A percentile compares a stretch with the other conserved stretches of the same genome.
phyloP scores from a whole-genome alignment of 2,113 vertebrate species.

The Accipiter virgatus region DNA sequence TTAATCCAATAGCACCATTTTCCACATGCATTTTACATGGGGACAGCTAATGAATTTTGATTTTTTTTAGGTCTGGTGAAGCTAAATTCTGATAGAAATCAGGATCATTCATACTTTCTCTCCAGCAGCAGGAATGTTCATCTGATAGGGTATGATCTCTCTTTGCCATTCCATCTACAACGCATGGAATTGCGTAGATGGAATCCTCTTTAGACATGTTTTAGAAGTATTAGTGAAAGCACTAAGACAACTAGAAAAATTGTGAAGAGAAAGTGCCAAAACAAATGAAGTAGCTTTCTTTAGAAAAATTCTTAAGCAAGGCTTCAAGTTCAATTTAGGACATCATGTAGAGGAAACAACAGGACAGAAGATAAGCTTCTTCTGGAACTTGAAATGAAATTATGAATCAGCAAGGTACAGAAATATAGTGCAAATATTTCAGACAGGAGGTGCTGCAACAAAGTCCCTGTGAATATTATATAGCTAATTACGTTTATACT shows the following conservation, averaged over 20 bases:
- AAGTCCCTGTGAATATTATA: not conserved
- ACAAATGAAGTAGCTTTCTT: not conserved
- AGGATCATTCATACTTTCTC: not conserved
- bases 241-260: slow-evolving; percentile 4
- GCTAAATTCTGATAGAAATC: not conserved
- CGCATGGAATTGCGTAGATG: not conserved
- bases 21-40: not conserved
- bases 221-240: not conserved
- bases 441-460: not conserved
- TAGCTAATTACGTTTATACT: not conserved
- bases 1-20: not conserved
- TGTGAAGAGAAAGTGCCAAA: not conserved
- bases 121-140: not conserved
- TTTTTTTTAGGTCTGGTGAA: not conserved
- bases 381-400: slow-evolving; percentile 18
- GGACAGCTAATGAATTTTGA: not conserved
- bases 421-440: not conserved
- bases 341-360: not conserved
- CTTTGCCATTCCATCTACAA: not conserved
- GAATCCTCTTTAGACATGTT: not conserved
- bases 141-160: not conserved
- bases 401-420: not conserved
- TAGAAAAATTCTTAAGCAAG: not conserved
- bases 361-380: not conserved
- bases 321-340: not conserved